Percentiles rank a stretch among this genome's conserved stretches.
phyloP scores from a whole-genome alignment of 2,888 invertebrate genomes.

The Plagodis dolabraria region DNA sequence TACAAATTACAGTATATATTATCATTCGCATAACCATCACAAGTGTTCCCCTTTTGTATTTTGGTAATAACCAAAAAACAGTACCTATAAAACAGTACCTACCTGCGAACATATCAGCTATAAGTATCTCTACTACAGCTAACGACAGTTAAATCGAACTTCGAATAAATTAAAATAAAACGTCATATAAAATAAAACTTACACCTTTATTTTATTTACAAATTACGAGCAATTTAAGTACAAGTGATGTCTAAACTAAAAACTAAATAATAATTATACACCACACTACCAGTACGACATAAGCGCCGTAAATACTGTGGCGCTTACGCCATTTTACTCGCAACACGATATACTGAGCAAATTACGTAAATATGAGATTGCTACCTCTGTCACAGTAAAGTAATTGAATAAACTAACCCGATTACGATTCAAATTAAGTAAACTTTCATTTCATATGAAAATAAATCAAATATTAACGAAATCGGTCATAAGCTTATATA shows the following conservation, averaged over 20 bases:
- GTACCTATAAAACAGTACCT: too few species aligned
- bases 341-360: conserved; percentile 28
- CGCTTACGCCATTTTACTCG: conserved; percentile 53
- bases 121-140: too few species aligned
- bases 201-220: conserved; percentile 80
- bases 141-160: neutral
- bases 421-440: neutral
- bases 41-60: too few species aligned
- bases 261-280: conserved; percentile 49
- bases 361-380: conserved; percentile 19
- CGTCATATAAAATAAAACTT: conserved; percentile 49
- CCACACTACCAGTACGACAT: conserved; percentile 39
- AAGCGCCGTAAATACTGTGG: conserved; percentile 33
- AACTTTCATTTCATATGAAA: neutral
- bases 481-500: too few species aligned
- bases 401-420: too few species aligned
- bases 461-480: too few species aligned
- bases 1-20: too few species aligned
- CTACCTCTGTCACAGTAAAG: conserved; percentile 13
- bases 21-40: too few species aligned
- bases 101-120: too few species aligned
- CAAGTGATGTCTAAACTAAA: conserved; percentile 45
- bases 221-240: conserved; percentile 60
- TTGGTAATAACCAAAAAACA: too few species aligned
- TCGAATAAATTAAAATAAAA: conserved; percentile 41